These are phyloP conservation scores for Amphimedon queenslandica DNA, from an alignment of 37 sponge, comb jelly and placozoan genomes.

Conservation along the genomic window DNA sequence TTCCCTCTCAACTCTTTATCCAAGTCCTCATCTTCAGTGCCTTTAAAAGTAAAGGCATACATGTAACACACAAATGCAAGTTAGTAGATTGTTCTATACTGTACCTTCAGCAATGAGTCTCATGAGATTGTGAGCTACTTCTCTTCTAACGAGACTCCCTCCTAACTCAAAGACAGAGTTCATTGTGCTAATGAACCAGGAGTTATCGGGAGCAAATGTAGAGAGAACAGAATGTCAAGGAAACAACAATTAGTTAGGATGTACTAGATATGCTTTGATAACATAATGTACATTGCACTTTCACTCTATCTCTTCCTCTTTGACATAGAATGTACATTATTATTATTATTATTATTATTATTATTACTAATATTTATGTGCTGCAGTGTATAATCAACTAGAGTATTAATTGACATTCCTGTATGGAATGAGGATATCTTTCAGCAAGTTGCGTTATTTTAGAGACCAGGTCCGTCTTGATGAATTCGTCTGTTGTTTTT, in stretches of 20 bases:
- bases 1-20: slow-evolving; percentile 60
- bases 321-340: neutral
- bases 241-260: neutral
- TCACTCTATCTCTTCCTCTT: neutral
- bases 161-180: slow-evolving; percentile 82
- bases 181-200: slow-evolving; percentile 87
- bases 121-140: slow-evolving; percentile 89
- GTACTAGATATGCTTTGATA: neutral
- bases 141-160: slow-evolving; percentile 54
- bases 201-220: slow-evolving; percentile 76
- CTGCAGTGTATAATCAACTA: neutral
- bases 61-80: neutral
- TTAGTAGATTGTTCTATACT: neutral
- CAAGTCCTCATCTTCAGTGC: slow-evolving; percentile 65
- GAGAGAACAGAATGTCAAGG: slow-evolving; percentile 3
- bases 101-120: slow-evolving; percentile 85
- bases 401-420: too few relatives aligned
- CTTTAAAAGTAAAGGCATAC: too few relatives aligned
- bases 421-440: slow-evolving; percentile 29
- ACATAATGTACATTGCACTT: neutral
- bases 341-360: neutral
- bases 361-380: neutral
- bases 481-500: slow-evolving; percentile 61
- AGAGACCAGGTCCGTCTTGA: slow-evolving; percentile 71
- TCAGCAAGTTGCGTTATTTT: slow-evolving; percentile 88